These are phyloP conservation scores for Microcebus murinus DNA, from an alignment of 2,113 vertebrate species.

Conservation along the genomic window DNA sequence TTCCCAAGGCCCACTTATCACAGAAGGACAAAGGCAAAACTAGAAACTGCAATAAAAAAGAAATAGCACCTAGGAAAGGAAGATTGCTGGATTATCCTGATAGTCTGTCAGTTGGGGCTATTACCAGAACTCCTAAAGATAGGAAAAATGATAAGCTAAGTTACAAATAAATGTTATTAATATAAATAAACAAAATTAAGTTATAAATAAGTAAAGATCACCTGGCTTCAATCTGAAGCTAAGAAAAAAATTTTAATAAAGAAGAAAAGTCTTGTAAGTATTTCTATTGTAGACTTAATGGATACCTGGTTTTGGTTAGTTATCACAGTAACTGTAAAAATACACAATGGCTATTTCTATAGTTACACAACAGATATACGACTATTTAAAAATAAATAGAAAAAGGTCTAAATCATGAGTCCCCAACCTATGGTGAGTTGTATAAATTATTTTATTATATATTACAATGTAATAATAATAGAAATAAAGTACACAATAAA, in stretches of 20 bases:
- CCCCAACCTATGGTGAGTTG: too few relatives aligned
- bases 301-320: background rate
- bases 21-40: background rate
- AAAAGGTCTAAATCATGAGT: background rate
- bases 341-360: background rate
- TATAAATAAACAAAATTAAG: background rate
- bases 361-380: background rate
- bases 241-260: background rate
- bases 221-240: background rate
- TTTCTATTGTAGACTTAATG: background rate
- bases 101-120: background rate
- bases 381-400: constrained; percentile 8
- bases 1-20: background rate
- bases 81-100: background rate
- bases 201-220: background rate
- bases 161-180: background rate
- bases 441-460: too few relatives aligned
- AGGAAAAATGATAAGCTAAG: constrained; percentile 13
- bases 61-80: background rate
- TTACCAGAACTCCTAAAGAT: background rate
- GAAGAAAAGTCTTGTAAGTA: background rate
- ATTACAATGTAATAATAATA: too few relatives aligned
- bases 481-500: too few relatives aligned
- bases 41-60: constrained; percentile 1
- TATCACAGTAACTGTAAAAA: constrained; percentile 34